Percentiles rank a stretch among this genome's conserved stretches.
Conservation (phyloP, 2,113 vertebrate species). For the Hippocampus guttulatus region DNA sequence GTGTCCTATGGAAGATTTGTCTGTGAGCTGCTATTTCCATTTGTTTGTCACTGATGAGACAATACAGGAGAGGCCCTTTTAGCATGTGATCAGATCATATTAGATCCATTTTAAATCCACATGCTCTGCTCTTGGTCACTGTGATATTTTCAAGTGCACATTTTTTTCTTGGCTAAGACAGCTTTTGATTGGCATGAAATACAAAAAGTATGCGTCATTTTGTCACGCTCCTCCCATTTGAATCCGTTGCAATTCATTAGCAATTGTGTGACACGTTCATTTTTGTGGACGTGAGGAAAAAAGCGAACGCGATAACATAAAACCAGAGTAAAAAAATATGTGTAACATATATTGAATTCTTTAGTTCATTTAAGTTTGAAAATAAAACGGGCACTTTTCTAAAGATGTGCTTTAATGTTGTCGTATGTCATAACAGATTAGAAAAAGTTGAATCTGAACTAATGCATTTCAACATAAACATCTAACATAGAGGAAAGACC, state of each 20-base stretch:
- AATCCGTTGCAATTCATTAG: too few relatives aligned
- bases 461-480: constrained; percentile 17
- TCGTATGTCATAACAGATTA: background rate
- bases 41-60: background rate
- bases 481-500: constrained; percentile 30
- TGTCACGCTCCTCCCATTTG: too few relatives aligned
- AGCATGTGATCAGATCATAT: too few relatives aligned
- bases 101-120: too few relatives aligned
- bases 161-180: too few relatives aligned
- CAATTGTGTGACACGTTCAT: too few relatives aligned
- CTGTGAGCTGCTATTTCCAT: background rate
- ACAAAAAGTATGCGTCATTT: background rate
- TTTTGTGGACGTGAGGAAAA: too few relatives aligned
- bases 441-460: constrained; percentile 17
- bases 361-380: background rate
- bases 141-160: too few relatives aligned
- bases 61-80: background rate
- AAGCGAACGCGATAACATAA: too few relatives aligned
- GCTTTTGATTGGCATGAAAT: too few relatives aligned
- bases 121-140: too few relatives aligned
- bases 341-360: background rate
- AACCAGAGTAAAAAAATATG: too few relatives aligned
- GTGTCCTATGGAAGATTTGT: background rate
- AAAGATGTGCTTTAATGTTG: background rate
- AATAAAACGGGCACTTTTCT: background rate